Evolutionary conservation across 2,888 invertebrate genomes (phyloP), one percentile per base, ranked within the genome.

Genomic region (Mythimna albipuncta): DNA sequence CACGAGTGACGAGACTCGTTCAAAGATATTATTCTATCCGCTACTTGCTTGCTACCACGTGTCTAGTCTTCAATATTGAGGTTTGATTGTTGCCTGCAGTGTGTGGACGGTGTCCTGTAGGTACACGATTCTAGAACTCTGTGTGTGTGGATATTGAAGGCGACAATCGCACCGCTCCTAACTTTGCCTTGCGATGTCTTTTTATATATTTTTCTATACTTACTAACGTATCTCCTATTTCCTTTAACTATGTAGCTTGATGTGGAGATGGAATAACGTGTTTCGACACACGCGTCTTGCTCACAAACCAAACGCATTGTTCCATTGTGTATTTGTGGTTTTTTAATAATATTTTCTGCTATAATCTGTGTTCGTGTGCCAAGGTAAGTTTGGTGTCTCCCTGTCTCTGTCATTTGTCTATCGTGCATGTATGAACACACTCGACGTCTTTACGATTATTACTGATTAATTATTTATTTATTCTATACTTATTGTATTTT

Each of bases 1-100:
- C 90, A 89, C 93, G 95, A 93, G 94, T 92, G 93, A 83, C 84
- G 85, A 87, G 90, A 89, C 93, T 94, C 95, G 94, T 91, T 91
- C 92, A 93, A 91, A 91, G 92, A 94, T 94, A 92, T 94, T 94
- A 93, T 93, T 94, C 92, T 95, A 94, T 95, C 91, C 91, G 96
- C 96, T 96, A 95, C 89, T 93, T 94, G 96, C 96, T 96, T 96
- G 96, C 95, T 95, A 94, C 93, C 94, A 94, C 94, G 93, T 95
- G 93, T 94, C 77, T 95, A 92, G 94, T 94, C 93, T 94, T 95
- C 94, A 91, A 92, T 94, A 91, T 93, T 93, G 91, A 92, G 92
- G 94, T 93, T 92, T 93, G 94, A 91, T 95, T 94, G 95, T 95
- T 95, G 95, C 95, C 94, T 94, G 95, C 91, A 88, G 91, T 93